A percentile compares a stretch with the other conserved stretches of the same genome.
These are phyloP conservation scores for Holacanthella duospinosa DNA, from an alignment of 2,888 invertebrate genomes.

Conservation along the genomic window DNA sequence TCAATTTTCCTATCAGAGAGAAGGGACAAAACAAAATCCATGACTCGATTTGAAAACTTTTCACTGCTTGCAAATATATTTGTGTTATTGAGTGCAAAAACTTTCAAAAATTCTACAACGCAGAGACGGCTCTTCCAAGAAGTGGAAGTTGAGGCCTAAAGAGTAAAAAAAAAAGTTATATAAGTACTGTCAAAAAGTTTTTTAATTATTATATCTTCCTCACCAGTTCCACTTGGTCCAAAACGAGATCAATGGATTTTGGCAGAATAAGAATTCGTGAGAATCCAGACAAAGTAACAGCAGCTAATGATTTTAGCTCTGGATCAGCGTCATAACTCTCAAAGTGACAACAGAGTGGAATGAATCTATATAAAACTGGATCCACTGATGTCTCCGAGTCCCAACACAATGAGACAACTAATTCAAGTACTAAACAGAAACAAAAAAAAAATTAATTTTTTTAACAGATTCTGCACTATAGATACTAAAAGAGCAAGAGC, in stretches of 20 bases:
- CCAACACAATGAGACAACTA: conserved; percentile 37
- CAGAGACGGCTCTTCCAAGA: conserved; percentile 47
- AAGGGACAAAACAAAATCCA: conserved; percentile 53
- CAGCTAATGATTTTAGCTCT: conserved; percentile 59
- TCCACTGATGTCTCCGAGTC: conserved; percentile 41
- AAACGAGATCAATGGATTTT: conserved; percentile 50
- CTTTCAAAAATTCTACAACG: conserved; percentile 45
- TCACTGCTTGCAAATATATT: conserved; percentile 42
- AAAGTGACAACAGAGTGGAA: conserved; percentile 57
- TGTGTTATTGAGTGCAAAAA: conserved; percentile 47
- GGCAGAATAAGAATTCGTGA: conserved; percentile 54
- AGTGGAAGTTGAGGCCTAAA: conserved; percentile 12
- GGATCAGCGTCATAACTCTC: conserved; percentile 69
- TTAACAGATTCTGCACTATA: neutral
- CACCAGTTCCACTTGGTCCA: conserved; percentile 49
- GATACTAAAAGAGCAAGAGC: too few species aligned
- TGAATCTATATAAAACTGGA: conserved; percentile 46
- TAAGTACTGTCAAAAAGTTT: neutral
- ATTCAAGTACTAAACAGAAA: conserved; percentile 29
- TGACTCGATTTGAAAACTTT: conserved; percentile 44
- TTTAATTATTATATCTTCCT: conserved; percentile 27
- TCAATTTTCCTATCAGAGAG: conserved; percentile 62
- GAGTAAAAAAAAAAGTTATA: neutral
- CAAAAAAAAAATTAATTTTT: neutral
- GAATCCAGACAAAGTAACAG: conserved; percentile 55